Percentiles rank a stretch among this genome's conserved stretches.
phyloP scores from a whole-genome alignment of 2,797 vertebrate genomes.

The Ataeniobius toweri region DNA sequence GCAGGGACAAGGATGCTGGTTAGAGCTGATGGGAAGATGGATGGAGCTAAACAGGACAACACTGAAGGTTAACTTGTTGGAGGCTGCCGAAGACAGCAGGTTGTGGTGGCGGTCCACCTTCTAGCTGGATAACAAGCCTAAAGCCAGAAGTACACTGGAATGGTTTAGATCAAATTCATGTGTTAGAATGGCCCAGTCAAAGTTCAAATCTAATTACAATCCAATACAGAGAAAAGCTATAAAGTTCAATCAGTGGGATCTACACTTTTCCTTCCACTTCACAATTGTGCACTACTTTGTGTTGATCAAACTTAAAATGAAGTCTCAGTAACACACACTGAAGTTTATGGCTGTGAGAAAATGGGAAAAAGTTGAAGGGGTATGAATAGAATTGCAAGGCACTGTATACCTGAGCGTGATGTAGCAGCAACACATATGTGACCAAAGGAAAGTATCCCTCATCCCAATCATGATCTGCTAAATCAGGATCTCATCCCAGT shows the following conservation, averaged over 20 bases:
- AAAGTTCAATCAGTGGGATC: neutral
- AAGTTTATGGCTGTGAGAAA: neutral
- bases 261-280: neutral
- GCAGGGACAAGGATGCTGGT: neutral
- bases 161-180: neutral
- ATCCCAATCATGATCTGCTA: neutral
- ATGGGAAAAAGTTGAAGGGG: neutral
- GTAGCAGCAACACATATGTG: neutral
- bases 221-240: neutral
- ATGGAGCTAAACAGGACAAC: neutral
- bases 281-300: neutral
- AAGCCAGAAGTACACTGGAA: neutral
- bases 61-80: neutral
- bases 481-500: slow-evolving; percentile 13
- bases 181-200: neutral
- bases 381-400: neutral
- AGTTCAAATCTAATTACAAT: neutral
- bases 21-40: too few species aligned
- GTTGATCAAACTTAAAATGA: neutral
- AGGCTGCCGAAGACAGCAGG: neutral
- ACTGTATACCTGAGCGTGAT: neutral
- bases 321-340: neutral
- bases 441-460: slow-evolving; percentile 6
- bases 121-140: neutral
- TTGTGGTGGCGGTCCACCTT: neutral